Evolutionary conservation across 2,113 vertebrate species (phyloP), one percentile per base, ranked within the genome.

Genomic region (Syngnathus floridae): DNA sequence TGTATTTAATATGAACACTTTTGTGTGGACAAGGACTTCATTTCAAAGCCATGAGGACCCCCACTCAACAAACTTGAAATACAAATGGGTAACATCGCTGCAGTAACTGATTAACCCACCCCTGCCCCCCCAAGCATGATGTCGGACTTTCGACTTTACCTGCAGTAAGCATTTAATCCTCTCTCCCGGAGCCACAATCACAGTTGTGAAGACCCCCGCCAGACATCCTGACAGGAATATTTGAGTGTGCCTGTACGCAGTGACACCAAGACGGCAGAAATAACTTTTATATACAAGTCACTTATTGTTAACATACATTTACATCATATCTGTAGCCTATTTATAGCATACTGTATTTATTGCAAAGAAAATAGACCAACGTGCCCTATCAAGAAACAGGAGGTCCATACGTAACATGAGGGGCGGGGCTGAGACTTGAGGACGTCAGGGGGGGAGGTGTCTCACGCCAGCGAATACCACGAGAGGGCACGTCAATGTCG

Each of bases 101-200:
- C 46, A n/a, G 17, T 19, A 17, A 48, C 46, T 48, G 46, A n/a
- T 48, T 48, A 48, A 48, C 46, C 46, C 8, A 48, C 17, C 7
- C 46, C 17, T 5, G 6, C 46, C 46, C 7, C 13, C n/a, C 48
- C 19, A 19, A 41, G 2, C 14, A 38, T 5, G 10, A 5, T 21
- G 46, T 52, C 48, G 38, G 35, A 37, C 16, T 54, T 54, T 7
- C 2, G 35, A 40, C 19, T 64, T 77, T 66, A 83, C 91, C 88
- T 92, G 91, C 31, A 92, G 85, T 65, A 92, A 81, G 41, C 91
- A 92, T 62, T 92, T 92, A 81, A 92, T 86, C 70, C 91, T 87
- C 60, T 92, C 91, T 70, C 87, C 90, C 0, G 91, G 91, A 72
- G 85, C 82, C 26, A 90, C 86, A 0, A 92, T 90, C 3, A 88